Conservation (phyloP, 2,797 vertebrate species). For the Buceros bicornis region DNA sequence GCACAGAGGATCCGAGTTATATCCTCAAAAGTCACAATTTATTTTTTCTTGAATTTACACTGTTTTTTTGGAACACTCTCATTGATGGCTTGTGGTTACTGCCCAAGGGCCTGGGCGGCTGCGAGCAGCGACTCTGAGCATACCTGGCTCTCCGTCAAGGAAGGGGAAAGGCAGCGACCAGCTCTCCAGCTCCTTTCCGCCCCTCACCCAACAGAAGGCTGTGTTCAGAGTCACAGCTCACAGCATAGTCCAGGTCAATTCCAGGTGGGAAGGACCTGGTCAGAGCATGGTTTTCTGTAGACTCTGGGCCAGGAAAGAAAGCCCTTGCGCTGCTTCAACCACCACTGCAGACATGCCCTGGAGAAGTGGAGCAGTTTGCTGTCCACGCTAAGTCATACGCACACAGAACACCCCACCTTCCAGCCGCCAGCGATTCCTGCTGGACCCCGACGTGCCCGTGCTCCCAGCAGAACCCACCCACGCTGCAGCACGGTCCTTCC, state of each 20-base stretch:
- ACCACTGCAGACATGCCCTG: accelerated
- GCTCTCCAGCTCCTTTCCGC: background rate
- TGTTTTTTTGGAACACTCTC: background rate
- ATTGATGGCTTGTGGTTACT: background rate
- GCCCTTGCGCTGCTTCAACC: background rate
- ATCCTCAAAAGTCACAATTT: background rate
- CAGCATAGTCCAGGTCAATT: background rate
- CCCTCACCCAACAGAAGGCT: background rate
- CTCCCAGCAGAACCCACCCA: background rate
- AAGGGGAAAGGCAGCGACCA: background rate
- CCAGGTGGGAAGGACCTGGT: background rate
- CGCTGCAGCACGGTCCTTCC: background rate
- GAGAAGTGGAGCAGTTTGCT: background rate
- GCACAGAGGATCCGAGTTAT: background rate
- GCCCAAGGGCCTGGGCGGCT: background rate
- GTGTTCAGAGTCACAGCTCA: background rate
- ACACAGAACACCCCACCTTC: background rate
- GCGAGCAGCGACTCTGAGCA: background rate
- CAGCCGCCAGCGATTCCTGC: background rate
- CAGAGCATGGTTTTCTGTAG: accelerated
- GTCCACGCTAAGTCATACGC: background rate
- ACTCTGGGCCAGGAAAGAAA: background rate
- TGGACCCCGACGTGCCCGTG: accelerated
- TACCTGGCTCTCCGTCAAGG: background rate
- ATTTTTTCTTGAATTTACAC: background rate